Base-by-base conservation (phyloP, 2,113 vertebrate genomes). In the Otus sunia region DNA sequence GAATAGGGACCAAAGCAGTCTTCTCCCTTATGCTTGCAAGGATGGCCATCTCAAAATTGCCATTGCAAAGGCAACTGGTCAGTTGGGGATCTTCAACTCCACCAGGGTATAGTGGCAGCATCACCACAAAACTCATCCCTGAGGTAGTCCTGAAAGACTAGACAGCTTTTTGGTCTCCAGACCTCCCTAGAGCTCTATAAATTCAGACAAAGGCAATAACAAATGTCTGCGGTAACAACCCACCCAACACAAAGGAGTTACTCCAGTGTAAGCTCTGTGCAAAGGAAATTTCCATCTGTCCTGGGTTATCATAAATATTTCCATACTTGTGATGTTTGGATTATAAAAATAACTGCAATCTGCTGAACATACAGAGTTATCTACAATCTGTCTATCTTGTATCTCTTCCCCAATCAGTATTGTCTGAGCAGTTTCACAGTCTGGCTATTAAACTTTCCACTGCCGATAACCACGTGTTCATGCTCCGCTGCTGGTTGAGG, bases 231-330 rank as follows among this genome's bases (percentile, higher is more conserved):
- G 69, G 9, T 75, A 92, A 79, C 56, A 75, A 67, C 32, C n/a
- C 47, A 56, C 47, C 78, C 45, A 62, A 83, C 15, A 56, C 53
- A 69, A 62, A 75, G 21, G 36, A 77, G 36, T 63, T 84, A 41
- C 36, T 45, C 39, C 58, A 75, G 19, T 19, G 19, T 16, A 69
- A 91, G 29, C 30, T 52, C 56, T 11, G 2, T 0, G 6, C 39
- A 83, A 90, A 86, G 41, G 52, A 94, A 92, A 90, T 90, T 94
- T 83, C 85, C 95, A 90, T 96, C 90, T 96, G 94, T 92, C 78
- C 86, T 55, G 59, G n/a, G 72, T 95, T 96, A 92, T 55, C 82
- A 55, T 81, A 97, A 97, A 83, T 43, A 90, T 91, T 97, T 94
- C 92, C 92, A 93, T 80, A 71, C 82, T 93, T 66, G 59, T 81